phyloP scores from a whole-genome alignment of 2,797 vertebrate species.

The Delichon dasypus region DNA sequence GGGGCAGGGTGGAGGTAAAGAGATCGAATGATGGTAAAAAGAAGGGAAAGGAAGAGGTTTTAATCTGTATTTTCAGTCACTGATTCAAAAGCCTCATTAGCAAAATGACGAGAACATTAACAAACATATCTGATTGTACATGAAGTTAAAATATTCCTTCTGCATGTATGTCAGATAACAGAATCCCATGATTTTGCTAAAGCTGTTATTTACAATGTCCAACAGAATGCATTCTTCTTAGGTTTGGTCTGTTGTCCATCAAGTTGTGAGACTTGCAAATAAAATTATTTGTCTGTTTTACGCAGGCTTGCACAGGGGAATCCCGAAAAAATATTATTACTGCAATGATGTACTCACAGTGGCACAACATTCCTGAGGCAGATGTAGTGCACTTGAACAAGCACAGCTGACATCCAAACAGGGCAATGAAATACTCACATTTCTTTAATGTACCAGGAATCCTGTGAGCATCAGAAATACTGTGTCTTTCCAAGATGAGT shows the following conservation, averaged over 20 bases:
- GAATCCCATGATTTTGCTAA: conserved; percentile 39
- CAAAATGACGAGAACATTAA: conserved; percentile 65
- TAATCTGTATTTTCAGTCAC: conserved; percentile 73
- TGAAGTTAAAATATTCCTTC: conserved; percentile 46
- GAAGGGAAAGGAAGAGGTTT: conserved; percentile 79
- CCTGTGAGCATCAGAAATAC: neutral
- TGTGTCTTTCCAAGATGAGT: neutral
- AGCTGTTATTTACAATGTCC: neutral
- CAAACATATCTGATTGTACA: conserved; percentile 48
- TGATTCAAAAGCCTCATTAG: conserved; percentile 63
- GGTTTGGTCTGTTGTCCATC: neutral
- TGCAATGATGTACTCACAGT: neutral
- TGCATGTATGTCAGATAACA: conserved; percentile 32
- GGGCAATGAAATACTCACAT: neutral
- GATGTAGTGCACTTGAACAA: neutral
- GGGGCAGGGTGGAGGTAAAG: conserved; percentile 51
- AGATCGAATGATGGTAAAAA: conserved; percentile 74
- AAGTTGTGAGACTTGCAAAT: neutral
- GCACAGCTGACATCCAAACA: conserved; percentile 9
- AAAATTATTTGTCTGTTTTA: neutral
- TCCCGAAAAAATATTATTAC: neutral
- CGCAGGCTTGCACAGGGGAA: neutral
- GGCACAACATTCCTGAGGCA: neutral
- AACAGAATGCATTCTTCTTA: conserved; percentile 18
- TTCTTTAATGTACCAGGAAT: neutral